Base-by-base conservation (phyloP, 1,140 invertebrate genomes). In the Helicoverpa armigera region DNA sequence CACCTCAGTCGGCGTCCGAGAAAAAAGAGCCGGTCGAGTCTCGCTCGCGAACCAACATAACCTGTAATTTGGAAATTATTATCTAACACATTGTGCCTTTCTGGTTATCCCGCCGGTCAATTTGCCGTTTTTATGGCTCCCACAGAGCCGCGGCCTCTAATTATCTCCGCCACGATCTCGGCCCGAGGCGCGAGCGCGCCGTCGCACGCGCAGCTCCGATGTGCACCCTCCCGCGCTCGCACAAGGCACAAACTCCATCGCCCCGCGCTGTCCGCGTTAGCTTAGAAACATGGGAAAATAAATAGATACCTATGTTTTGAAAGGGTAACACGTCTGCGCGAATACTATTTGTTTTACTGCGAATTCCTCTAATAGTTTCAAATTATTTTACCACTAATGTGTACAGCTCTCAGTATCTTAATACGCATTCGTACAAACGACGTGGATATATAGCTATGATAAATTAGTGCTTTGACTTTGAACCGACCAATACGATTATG, bases 31-130 rank as follows among this genome's bases (percentile, higher is more conserved):
- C 81, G 84, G 88, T 79, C 89, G 89, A 89, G 86, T 84, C 89
- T 91, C 91, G 92, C 91, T 90, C 89, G 92, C 93, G 89, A 92
- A 94, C 90, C 85, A 89, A 90, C 91, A 90, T 88, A 94, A 94
- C 94, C 92, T 94, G 91, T 95, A 95, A 95, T 95, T 95, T 94
- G 92, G 92, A 95, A 95, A 95, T 95, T 94, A 94, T 94, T 94
- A 95, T 95, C 94, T 95, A 95, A 95, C 94, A 95, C 94, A 95
- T 95, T 95, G 91, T 94, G 92, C 92, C 94, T 95, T 94, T 94
- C 92, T 94, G 93, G 89, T 94, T 94, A 94, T 94, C 93, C 93
- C 93, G 93, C 92, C 93, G 93, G 92, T 94, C 93, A 94, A 94
- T 94, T 94, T 93, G 93, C 93, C 89, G 92, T 94, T 94, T 94